Evolutionary conservation across 2,113 vertebrate genomes (phyloP).

Genomic region (Dissostichus mawsoni): DNA sequence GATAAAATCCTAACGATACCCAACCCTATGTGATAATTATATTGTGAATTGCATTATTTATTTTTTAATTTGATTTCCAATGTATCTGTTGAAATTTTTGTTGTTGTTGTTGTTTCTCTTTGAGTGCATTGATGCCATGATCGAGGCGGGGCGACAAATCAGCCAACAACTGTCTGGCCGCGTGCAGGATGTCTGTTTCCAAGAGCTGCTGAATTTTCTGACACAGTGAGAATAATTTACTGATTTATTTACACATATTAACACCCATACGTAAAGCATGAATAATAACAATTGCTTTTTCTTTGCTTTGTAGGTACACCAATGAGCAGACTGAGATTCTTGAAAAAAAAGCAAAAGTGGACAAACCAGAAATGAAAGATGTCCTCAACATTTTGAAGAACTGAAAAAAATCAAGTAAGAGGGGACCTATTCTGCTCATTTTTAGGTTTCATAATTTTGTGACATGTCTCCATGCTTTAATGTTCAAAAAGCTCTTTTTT

Average conservation of each 20-base stretch:
- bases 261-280: not conserved
- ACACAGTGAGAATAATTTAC: conserved; percentile 36
- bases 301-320: conserved; percentile 56
- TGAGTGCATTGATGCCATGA: conserved; percentile 43
- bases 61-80: too few relatives aligned
- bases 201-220: conserved; percentile 65
- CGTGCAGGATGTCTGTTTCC: conserved; percentile 56
- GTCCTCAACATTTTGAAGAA: conserved; percentile 64
- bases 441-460: too few relatives aligned
- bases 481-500: too few relatives aligned
- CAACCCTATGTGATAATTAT: too few relatives aligned
- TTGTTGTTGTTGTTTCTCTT: not conserved
- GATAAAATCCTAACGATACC: too few relatives aligned
- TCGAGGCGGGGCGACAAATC: not conserved
- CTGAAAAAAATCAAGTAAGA: conserved; percentile 67
- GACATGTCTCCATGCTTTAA: too few relatives aligned
- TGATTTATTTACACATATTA: not conserved
- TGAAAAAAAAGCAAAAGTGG: not conserved
- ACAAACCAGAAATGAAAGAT: conserved; percentile 13
- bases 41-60: too few relatives aligned
- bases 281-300: not conserved
- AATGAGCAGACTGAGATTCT: not conserved
- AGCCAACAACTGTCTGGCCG: not conserved
- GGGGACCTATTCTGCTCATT: too few relatives aligned
- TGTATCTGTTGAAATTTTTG: not conserved